Base-by-base conservation (phyloP, 92 coral and sea anemone species). In the Metridium senile region DNA sequence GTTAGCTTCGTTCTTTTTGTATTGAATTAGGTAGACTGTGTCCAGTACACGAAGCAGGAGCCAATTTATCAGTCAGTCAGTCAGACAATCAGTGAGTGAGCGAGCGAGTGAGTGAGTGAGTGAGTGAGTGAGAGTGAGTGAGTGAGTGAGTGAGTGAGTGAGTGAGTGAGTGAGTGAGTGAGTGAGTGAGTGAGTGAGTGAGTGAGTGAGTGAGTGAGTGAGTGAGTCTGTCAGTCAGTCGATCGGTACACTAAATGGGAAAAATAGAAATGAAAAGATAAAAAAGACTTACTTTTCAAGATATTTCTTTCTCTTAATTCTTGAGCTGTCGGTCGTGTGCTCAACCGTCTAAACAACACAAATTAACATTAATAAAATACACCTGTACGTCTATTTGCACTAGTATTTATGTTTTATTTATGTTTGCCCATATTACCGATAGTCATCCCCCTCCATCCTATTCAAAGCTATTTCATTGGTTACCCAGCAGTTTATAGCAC, bases 291-390 rank as follows among this genome's bases (percentile, higher is more conserved):
- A 93, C 98, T 70, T 59, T 75, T 89, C 31, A 95, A 81, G 11
- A 95, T 95, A 68, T 93, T 93, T 85, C 97, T 95, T 71, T 93
- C 99, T 80, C 87, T 87, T 54, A 95, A 90, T 77, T 95, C 99
- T 29, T 93, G 96, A 27, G 93, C 97, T 11, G 96, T 89, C 7
- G 99, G 99, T 34, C 99, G 87, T 59, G 94, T 82, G 69, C 99
- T 95, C 46, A 95, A 80, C 17, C 99, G 97, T 73, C 99, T 95
- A 52, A 21, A 33, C 11, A 67, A 70, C 27, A 59, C 26, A 8
- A 11, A 46, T 13, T 1, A 58, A 31, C 51, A 52, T 7, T 10
- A 11, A 26, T 17, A 0, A 52, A 2, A 31, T 35, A 63, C 2
- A 1, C 13, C 13, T 4, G 6, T 39, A 39, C 49, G 6, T 6